A percentile compares a stretch with the other conserved stretches of the same genome.
Conservation (phyloP, 2,113 vertebrate species). For the Eleginops maclovinus region DNA sequence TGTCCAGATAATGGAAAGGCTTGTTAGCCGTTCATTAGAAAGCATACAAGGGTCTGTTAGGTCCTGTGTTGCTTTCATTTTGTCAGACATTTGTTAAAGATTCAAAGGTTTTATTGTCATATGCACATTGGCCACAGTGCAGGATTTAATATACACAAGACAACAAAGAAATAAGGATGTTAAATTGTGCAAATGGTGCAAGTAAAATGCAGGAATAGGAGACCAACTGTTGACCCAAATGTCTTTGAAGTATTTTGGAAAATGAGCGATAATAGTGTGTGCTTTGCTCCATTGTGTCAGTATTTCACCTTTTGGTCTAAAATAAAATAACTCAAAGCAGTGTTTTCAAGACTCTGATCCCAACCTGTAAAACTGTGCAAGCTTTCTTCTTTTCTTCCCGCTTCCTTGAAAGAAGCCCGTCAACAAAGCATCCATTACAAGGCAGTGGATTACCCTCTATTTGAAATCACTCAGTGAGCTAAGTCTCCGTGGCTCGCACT, state of each 20-base stretch:
- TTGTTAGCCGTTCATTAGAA: neutral
- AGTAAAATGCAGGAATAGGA: too few relatives aligned
- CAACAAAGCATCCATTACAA: constrained; percentile 76
- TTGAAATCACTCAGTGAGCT: constrained; percentile 75
- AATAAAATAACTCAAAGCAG: constrained; percentile 24
- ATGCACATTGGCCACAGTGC: too few relatives aligned
- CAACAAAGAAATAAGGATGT: too few relatives aligned
- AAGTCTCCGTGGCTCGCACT: constrained; percentile 67
- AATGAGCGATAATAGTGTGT: constrained; percentile 3
- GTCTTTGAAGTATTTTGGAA: neutral
- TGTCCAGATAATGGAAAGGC: neutral
- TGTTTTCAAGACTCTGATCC: constrained; percentile 20
- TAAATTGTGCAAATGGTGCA: too few relatives aligned
- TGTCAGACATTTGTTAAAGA: neutral
- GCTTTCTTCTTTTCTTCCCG: constrained; percentile 59
- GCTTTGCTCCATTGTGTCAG: constrained; percentile 3
- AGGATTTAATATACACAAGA: too few relatives aligned
- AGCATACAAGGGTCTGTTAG: neutral
- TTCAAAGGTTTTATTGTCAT: too few relatives aligned
- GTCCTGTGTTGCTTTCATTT: neutral
- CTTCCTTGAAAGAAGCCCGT: constrained; percentile 54
- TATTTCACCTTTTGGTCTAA: constrained; percentile 6
- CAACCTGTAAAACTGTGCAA: constrained; percentile 46
- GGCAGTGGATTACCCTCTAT: constrained; percentile 75
- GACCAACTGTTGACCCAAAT: too few relatives aligned